Base-by-base conservation (phyloP, 2,888 invertebrate genomes). In the Sericinus montela region DNA sequence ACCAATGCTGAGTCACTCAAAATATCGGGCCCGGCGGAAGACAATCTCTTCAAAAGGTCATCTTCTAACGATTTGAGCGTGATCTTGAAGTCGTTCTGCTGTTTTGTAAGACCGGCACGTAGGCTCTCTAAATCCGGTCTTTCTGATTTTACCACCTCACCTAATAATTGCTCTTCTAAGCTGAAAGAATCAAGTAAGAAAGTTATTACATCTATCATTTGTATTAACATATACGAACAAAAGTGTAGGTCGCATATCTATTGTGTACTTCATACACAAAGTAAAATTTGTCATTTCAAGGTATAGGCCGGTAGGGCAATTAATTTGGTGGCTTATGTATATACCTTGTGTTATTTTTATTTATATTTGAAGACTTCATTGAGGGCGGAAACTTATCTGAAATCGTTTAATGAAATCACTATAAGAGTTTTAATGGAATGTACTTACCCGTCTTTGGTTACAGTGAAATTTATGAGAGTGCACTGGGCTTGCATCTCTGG, bases 401-500 rank as follows among this genome's bases (percentile, higher is more conserved):
- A n/a, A n/a, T n/a, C n/a, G n/a, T n/a, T n/a, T n/a, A n/a, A n/a
- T n/a, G n/a, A n/a, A n/a, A n/a, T n/a, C n/a, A n/a, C n/a, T n/a
- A n/a, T n/a, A n/a, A n/a, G n/a, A n/a, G n/a, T n/a, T n/a, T n/a
- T 19, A 19, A 19, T 19, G 19, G 19, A 39, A 15, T n/a, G 14
- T 28, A 15, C 29, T n/a, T 30, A 87, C 75, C 97, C 98, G 75
- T 98, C 97, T 67, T 93, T 92, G 0, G 98, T 98, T 1, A 98
- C 98, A 1, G 98, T 98, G 67, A 98, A 98, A 81, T 98, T 98
- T 54, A 98, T 97, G 11, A 98, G 90, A 0, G 98, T 98, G 6
- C 97, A 95, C 83, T 98, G 98, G 0, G 98, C 98, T 80, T 98
- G 98, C 93, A 98, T 95, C 84, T 98, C 98, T 0, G 98, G 98